Evolutionary conservation across 2,888 invertebrate genomes (phyloP).

Genomic region (Mantis religiosa): DNA sequence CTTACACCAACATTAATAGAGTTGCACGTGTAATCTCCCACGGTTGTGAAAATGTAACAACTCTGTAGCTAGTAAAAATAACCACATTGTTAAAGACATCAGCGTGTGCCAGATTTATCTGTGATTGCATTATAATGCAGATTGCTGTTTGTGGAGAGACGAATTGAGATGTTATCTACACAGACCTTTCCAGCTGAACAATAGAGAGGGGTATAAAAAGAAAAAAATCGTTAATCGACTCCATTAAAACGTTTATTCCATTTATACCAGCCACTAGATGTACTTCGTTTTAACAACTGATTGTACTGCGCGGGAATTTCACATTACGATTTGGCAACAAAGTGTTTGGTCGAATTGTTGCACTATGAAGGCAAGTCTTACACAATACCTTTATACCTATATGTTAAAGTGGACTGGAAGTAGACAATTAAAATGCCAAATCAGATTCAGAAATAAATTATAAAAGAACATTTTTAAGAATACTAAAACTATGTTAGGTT

Average conservation of each 20-base stretch:
- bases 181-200: not conserved
- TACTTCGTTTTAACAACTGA: not conserved
- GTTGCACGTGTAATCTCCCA: not conserved
- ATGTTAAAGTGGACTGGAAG: too few species aligned
- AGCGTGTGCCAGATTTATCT: not conserved
- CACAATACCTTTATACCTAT: too few species aligned
- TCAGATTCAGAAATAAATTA: too few species aligned
- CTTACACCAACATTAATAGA: not conserved
- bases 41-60: not conserved
- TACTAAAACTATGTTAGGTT: too few species aligned
- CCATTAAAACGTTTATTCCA: not conserved
- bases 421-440: too few species aligned
- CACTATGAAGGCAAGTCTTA: too few species aligned
- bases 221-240: not conserved
- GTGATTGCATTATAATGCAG: not conserved
- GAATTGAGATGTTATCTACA: not conserved
- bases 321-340: not conserved
- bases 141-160: not conserved
- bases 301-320: not conserved
- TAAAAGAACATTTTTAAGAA: too few species aligned
- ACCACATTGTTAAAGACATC: not conserved
- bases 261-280: not conserved
- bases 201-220: not conserved
- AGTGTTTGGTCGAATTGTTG: not conserved
- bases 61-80: not conserved